These are phyloP conservation scores for Schizaphis graminum DNA, from an alignment of 2,888 invertebrate genomes.

Conservation along the genomic window DNA sequence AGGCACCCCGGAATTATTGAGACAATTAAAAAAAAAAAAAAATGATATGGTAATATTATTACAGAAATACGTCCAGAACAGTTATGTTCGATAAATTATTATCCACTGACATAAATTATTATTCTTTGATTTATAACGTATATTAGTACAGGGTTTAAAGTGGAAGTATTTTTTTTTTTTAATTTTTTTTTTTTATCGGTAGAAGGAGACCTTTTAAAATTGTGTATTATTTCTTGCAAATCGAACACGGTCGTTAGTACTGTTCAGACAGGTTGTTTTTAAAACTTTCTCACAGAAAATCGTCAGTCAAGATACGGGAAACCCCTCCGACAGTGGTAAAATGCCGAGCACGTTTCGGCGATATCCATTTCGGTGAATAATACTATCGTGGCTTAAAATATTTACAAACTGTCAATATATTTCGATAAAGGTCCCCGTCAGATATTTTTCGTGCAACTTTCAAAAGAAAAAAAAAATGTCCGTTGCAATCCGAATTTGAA, in stretches of 20 bases:
- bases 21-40: neutral
- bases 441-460: neutral
- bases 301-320: neutral
- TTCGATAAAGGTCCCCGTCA: neutral
- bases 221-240: neutral
- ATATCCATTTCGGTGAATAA: neutral
- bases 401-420: neutral
- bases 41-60: neutral
- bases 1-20: neutral
- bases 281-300: neutral
- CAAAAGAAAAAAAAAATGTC: neutral
- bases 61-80: neutral
- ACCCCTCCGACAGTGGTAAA: neutral
- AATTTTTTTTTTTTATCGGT: neutral
- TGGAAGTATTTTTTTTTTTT: neutral
- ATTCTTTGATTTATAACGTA: neutral
- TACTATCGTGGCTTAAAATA: neutral
- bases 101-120: constrained; percentile 1
- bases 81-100: neutral
- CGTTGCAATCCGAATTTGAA: neutral
- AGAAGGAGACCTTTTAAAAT: neutral
- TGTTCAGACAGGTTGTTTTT: neutral
- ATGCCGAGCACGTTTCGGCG: neutral
- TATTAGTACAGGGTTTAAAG: neutral
- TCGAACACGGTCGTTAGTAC: neutral